Conservation (phyloP, 2,113 vertebrate genomes). For the Coptodon bakossiorum region DNA sequence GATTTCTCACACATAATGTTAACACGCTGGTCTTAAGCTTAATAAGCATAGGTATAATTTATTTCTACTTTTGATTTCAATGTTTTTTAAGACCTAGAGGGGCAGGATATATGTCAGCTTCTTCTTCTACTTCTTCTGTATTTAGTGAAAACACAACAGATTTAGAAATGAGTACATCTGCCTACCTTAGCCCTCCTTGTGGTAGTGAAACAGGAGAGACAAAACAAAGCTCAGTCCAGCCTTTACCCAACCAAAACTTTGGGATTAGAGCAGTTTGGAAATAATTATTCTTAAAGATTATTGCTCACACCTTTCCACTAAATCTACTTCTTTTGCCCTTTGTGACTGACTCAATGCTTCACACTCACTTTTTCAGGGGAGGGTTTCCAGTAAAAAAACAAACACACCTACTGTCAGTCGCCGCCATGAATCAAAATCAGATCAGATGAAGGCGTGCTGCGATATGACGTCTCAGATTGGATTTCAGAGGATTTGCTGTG, state of each 20-base stretch:
- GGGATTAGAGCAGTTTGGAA: not conserved
- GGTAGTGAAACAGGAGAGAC: not conserved
- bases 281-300: not conserved
- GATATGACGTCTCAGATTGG: constrained; percentile 32
- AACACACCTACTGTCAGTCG: not conserved
- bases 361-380: not conserved
- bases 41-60: not conserved
- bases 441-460: constrained; percentile 12
- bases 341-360: not conserved
- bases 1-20: not conserved
- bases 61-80: not conserved
- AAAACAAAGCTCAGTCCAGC: not conserved
- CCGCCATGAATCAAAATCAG: constrained; percentile 4
- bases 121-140: not conserved
- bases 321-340: not conserved
- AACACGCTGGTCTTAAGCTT: not conserved
- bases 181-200: not conserved
- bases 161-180: not conserved
- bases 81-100: not conserved
- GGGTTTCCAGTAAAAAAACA: not conserved
- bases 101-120: not conserved
- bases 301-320: not conserved
- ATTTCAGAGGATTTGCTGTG: constrained; percentile 55
- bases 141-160: not conserved
- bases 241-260: not conserved